phyloP scores from a whole-genome alignment of 2,888 invertebrate genomes.

The Herminia tarsipennalis region DNA sequence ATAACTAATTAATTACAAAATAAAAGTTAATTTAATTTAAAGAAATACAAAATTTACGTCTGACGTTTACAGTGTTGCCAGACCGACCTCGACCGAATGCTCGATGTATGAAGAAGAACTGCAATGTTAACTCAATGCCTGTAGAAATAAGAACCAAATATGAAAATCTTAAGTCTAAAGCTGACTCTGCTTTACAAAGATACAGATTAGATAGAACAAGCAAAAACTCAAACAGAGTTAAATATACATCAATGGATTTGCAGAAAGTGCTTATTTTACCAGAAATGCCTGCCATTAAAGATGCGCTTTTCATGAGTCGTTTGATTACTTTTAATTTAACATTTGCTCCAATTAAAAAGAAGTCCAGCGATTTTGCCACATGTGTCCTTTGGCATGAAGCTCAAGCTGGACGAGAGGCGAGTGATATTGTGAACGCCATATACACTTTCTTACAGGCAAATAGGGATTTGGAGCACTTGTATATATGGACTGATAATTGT shows the following conservation, averaged over 20 bases:
- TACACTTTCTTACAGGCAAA: conserved; percentile 8
- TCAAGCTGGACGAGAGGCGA: conserved; percentile 9
- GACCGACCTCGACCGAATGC: too few species aligned
- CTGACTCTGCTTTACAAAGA: too few species aligned
- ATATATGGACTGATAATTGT: conserved; percentile 11
- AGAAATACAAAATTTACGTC: too few species aligned
- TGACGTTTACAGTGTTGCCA: too few species aligned
- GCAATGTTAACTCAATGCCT: too few species aligned
- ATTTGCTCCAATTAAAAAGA: not conserved
- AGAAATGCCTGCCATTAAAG: not conserved
- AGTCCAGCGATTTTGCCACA: not conserved
- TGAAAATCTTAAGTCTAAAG: too few species aligned
- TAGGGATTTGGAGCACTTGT: conserved; percentile 12
- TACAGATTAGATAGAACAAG: too few species aligned
- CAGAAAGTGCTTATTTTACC: not conserved
- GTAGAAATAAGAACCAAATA: too few species aligned
- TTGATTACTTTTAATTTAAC: not conserved
- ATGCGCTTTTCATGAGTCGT: not conserved
- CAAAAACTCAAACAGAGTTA: too few species aligned
- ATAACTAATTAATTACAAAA: too few species aligned
- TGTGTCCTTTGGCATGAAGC: conserved; percentile 16
- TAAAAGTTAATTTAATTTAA: too few species aligned
- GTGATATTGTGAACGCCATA: conserved; percentile 13
- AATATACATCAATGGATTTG: not conserved
- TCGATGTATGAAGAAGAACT: too few species aligned